Conservation (phyloP, 1,140 invertebrate species). For the Archegozetes longisetosus region DNA sequence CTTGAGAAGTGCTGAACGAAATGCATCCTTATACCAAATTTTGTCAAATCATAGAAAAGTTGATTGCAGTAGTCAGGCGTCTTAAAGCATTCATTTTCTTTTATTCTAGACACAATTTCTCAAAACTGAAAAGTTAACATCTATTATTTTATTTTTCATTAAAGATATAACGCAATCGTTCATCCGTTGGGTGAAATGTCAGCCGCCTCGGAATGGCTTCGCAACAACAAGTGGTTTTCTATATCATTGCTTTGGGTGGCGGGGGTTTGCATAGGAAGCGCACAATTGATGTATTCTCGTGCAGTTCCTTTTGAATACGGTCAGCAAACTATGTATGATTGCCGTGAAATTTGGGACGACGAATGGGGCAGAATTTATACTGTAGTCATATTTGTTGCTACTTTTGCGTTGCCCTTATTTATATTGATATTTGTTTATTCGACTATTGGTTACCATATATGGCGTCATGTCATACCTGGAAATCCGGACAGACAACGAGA, state of each 20-base stretch:
- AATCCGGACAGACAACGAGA: constrained; percentile 27
- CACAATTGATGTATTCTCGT: constrained; percentile 31
- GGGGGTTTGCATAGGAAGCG: constrained; percentile 27
- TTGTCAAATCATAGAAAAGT: too few relatives aligned
- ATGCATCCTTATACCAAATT: too few relatives aligned
- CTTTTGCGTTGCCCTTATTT: constrained; percentile 35
- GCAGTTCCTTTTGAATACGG: constrained; percentile 24
- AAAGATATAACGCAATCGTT: constrained; percentile 31
- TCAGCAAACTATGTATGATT: constrained; percentile 27
- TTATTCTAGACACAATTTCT: too few relatives aligned
- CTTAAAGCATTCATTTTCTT: too few relatives aligned
- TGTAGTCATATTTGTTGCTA: constrained; percentile 33
- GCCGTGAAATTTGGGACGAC: constrained; percentile 25
- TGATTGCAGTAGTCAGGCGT: too few relatives aligned
- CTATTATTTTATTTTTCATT: too few relatives aligned
- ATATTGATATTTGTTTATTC: constrained; percentile 34
- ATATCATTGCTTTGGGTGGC: constrained; percentile 31
- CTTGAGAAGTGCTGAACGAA: too few relatives aligned
- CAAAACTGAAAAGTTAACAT: too few relatives aligned
- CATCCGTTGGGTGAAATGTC: constrained; percentile 25
- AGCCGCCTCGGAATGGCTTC: not conserved
- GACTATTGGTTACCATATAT: constrained; percentile 30
- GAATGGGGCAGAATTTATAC: constrained; percentile 25
- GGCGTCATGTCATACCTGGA: constrained; percentile 34
- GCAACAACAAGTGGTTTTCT: not conserved